Base-by-base conservation (phyloP, 2,888 invertebrate species). In the Crepidodera aurea region DNA sequence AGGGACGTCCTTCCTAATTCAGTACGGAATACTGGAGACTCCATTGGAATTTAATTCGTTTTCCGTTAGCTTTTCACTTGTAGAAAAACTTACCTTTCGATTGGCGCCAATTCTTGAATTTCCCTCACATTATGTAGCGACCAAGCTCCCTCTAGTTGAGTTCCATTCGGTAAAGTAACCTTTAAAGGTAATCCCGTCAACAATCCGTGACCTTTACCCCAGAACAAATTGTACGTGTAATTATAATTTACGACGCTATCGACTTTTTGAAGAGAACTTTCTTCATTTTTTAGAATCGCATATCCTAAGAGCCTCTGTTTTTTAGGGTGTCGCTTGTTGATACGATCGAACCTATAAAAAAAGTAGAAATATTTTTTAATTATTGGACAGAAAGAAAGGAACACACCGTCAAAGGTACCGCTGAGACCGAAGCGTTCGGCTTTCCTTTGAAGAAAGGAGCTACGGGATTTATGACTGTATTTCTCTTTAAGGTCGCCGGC, bases 181-280 rank as follows among this genome's bases (percentile, higher is more conserved):
- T 83, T 84, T 22, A 90, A 89, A 53, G 87, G 87, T 51, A 91
- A 80, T 4, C 90, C 91, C 60, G 87, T 90, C 42, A 89, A 86
- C 79, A 88, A 89, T 64, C 87, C 92, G 77, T 85, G 90, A 3
- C 86, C 89, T 71, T 90, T 90, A 12, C 93, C 93, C 93, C 93
- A 94, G 75, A 90, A 90, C 64, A 90, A 83, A 13, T 85, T 84
- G 72, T 90, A 88, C 67, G 87, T 86, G 71, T 87, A 90, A 19
- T 86, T 85, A 77, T 91, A 94, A 66, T 85, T 86, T 66, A 93
- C 86, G 55, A 90, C 91, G 27, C 91, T 87, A 65, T 90, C 91
- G 42, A 91, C 88, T 7, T 86, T 85, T 39, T 85, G 84, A 51
- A 82, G 82, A 1, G 83, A 83, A 27, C 69, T 71, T 60, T 71